Conservation (phyloP, 1,140 invertebrate species). For the Bombyx mori region ASM3026992v2 NC_085119.1:9283001-9283500, state of each 20-base stretch:
- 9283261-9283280: background rate
- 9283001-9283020: too few species aligned
- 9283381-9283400: conserved; percentile 36
- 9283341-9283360: conserved; percentile 48
- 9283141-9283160: too few species aligned
- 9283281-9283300: conserved; percentile 30
- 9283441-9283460: conserved; percentile 32
- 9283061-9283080: too few species aligned
- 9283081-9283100: too few species aligned
- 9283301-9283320: conserved; percentile 23
- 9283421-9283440: conserved; percentile 46
- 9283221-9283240: background rate
- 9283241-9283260: background rate
- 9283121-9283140: too few species aligned
- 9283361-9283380: conserved; percentile 44
- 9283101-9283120: too few species aligned
- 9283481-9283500: conserved; percentile 59
- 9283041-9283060: too few species aligned
- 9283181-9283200: too few species aligned
- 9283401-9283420: conserved; percentile 12
- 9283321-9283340: conserved; percentile 52
- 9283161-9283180: too few species aligned
- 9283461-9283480: conserved; percentile 30
- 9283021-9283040: too few species aligned
- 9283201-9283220: too few species aligned